Evolutionary conservation across 2,113 vertebrate genomes (phyloP).

Genomic region (Nesoenas mayeri): DNA sequence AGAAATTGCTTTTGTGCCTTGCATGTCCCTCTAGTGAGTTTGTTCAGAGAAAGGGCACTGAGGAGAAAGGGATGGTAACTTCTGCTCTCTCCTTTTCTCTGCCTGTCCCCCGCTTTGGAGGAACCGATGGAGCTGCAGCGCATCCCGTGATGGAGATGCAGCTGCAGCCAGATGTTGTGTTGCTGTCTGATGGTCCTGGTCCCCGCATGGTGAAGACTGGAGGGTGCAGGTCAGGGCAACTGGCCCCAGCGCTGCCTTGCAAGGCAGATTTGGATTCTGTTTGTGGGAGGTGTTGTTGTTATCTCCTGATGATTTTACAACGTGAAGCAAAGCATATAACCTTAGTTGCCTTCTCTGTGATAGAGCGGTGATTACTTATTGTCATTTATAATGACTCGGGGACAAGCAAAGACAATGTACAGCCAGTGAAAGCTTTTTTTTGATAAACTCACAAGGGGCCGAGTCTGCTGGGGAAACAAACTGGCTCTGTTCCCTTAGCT

Average conservation of each 20-base stretch:
- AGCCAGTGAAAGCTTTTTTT: background rate
- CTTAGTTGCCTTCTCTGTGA: background rate
- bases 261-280: background rate
- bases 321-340: background rate
- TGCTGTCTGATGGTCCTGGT: background rate
- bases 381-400: background rate
- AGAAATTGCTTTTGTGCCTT: slow-evolving; percentile 1
- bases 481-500: background rate
- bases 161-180: background rate
- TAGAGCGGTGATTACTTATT: background rate
- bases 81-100: background rate
- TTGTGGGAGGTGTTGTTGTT: background rate
- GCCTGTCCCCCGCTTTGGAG: background rate
- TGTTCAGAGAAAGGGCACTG: background rate
- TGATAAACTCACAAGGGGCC: background rate
- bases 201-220: fast-evolving
- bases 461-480: background rate
- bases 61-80: background rate
- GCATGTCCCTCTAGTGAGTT: background rate
- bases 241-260: background rate
- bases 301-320: background rate
- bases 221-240: background rate
- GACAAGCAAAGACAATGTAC: background rate
- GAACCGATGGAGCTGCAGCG: background rate
- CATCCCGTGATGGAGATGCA: fast-evolving